These are phyloP conservation scores for Callyntrura guangdongensis DNA, from an alignment of 2,888 invertebrate genomes.

Conservation along the genomic window DNA sequence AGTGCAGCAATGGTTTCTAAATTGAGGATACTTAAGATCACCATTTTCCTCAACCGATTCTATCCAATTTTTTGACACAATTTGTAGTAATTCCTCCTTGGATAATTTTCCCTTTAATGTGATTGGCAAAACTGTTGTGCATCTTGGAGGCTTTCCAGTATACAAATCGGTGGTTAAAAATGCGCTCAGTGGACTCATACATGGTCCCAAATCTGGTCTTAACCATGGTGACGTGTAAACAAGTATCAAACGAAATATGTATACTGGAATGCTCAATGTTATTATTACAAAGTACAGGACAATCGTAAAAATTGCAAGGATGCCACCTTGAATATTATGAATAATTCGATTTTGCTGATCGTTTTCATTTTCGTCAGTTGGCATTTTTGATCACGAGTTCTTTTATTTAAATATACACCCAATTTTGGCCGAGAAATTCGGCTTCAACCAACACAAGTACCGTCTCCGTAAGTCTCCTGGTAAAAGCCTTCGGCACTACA, in stretches of 20 bases:
- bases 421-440: too few species aligned
- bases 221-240: neutral
- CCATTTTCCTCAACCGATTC: neutral
- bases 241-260: slow-evolving; percentile 26
- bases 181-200: neutral
- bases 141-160: slow-evolving; percentile 15
- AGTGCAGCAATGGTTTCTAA: neutral
- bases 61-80: slow-evolving; percentile 20
- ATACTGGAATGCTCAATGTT: slow-evolving; percentile 20
- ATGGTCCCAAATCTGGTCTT: neutral
- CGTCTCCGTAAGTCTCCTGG: too few species aligned
- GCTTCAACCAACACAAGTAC: too few species aligned
- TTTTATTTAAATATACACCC: too few species aligned
- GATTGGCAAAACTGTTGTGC: neutral
- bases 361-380: too few species aligned
- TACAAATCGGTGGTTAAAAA: slow-evolving; percentile 36
- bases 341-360: too few species aligned
- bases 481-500: too few species aligned
- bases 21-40: slow-evolving; percentile 49
- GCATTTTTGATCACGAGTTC: too few species aligned
- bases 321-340: too few species aligned
- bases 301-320: too few species aligned
- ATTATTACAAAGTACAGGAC: too few species aligned
- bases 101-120: slow-evolving; percentile 9
- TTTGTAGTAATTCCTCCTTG: neutral